Percentiles rank a stretch among this genome's conserved stretches.
Conservation (phyloP, 2,797 vertebrate species). For the Gadopsis bispinosus region DNA sequence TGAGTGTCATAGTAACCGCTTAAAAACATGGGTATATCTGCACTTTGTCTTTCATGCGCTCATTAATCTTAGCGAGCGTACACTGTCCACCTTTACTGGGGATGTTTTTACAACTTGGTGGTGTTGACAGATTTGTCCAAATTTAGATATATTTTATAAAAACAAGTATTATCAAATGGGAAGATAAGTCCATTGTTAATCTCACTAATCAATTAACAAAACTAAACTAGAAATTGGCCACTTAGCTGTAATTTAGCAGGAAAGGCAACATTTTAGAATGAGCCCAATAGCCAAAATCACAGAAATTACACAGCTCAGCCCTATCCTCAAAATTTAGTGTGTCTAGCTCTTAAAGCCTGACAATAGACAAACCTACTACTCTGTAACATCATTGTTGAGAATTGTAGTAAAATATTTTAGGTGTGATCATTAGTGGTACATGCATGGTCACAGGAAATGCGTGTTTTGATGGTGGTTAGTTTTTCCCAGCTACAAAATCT, state of each 20-base stretch:
- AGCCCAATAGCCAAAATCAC: not conserved
- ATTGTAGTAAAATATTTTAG: not conserved
- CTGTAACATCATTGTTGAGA: not conserved
- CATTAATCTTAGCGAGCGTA: not conserved
- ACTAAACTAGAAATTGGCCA: not conserved
- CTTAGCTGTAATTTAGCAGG: not conserved
- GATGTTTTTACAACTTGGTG: not conserved
- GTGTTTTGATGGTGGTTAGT: too few species aligned
- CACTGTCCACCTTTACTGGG: not conserved
- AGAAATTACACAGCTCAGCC: not conserved
- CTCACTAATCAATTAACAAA: not conserved
- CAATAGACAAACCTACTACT: not conserved
- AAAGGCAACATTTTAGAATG: not conserved
- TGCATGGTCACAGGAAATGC: not conserved
- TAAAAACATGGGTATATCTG: not conserved
- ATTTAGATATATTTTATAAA: not conserved
- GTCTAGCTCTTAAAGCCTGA: not conserved
- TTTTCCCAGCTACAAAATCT: not conserved
- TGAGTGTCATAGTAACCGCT: not conserved
- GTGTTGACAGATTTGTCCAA: not conserved
- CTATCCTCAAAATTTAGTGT: not conserved
- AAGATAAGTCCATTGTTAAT: not conserved
- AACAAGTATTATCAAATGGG: not conserved
- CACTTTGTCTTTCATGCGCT: not conserved
- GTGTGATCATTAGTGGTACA: not conserved